Percentiles rank a stretch among this genome's conserved stretches.
phyloP scores from a whole-genome alignment of 2,888 invertebrate genomes.

The Scelioninae gen. 2 region DNA sequence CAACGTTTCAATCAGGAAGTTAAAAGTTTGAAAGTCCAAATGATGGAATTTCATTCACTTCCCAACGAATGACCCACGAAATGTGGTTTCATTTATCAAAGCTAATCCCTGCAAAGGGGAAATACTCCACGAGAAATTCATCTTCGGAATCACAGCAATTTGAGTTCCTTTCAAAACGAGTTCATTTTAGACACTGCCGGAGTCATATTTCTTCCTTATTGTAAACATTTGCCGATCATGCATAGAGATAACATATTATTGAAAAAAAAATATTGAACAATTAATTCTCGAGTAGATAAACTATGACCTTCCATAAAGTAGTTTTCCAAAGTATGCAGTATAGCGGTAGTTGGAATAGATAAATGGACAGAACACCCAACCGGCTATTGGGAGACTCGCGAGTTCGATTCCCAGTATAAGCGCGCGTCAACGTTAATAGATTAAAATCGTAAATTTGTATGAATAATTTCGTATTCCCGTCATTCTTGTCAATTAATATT shows the following conservation, averaged over 20 bases:
- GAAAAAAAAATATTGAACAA: too few species aligned
- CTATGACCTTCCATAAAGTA: too few species aligned
- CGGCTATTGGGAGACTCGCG: too few species aligned
- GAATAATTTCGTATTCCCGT: too few species aligned
- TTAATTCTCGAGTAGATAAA: background rate
- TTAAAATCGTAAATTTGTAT: too few species aligned
- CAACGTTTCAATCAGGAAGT: constrained; percentile 38
- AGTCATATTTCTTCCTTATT: constrained; percentile 32
- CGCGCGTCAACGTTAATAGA: too few species aligned
- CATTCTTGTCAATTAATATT: too few species aligned
- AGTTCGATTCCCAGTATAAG: too few species aligned
- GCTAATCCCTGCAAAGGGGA: constrained; percentile 49
- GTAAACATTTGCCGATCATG: constrained; percentile 27
- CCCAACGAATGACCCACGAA: constrained; percentile 45
- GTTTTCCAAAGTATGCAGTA: too few species aligned
- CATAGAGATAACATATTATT: background rate
- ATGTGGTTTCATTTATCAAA: constrained; percentile 56
- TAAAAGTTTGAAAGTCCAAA: constrained; percentile 43
- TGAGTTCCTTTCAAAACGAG: constrained; percentile 51
- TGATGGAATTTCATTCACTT: constrained; percentile 51
- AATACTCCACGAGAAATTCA: constrained; percentile 43
- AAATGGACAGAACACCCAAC: too few species aligned
- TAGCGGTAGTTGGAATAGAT: too few species aligned
- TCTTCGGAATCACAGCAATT: constrained; percentile 54
- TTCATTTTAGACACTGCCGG: constrained; percentile 34